phyloP scores from a whole-genome alignment of 2,888 invertebrate genomes.

The Thecocarcelia acutangulata region DNA sequence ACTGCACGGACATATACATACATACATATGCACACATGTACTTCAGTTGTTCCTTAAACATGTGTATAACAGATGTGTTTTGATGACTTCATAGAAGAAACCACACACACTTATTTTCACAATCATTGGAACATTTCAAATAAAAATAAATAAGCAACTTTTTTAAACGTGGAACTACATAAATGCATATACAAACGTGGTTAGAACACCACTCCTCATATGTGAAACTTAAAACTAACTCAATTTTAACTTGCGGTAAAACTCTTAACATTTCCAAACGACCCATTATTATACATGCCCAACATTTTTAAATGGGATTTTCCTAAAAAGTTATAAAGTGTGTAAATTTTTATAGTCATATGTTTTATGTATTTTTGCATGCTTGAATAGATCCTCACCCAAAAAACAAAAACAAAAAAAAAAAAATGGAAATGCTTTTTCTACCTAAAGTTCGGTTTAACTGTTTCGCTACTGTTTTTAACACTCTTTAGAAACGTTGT shows the following conservation, averaged over 20 bases:
- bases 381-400: slow-evolving; percentile 72
- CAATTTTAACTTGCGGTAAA: slow-evolving; percentile 21
- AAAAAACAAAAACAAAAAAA: slow-evolving; percentile 55
- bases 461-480: slow-evolving; percentile 54
- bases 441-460: slow-evolving; percentile 7
- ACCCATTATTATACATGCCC: neutral
- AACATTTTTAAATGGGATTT: slow-evolving; percentile 42
- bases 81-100: slow-evolving; percentile 45
- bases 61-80: slow-evolving; percentile 66
- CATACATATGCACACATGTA: neutral
- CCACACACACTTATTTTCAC: slow-evolving; percentile 13
- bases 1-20: neutral
- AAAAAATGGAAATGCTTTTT: slow-evolving; percentile 59
- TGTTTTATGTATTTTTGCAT: slow-evolving; percentile 36
- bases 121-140: slow-evolving; percentile 25
- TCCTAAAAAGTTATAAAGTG: neutral
- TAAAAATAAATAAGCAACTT: neutral
- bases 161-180: slow-evolving; percentile 44
- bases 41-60: slow-evolving; percentile 46
- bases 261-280: slow-evolving; percentile 20
- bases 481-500: slow-evolving; percentile 28
- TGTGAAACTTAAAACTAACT: slow-evolving; percentile 17
- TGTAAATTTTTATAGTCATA: neutral
- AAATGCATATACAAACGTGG: slow-evolving; percentile 34
- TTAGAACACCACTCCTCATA: slow-evolving; percentile 54